Conservation (phyloP, 2,797 vertebrate genomes). For the Alcedo quadribrachys region DNA sequence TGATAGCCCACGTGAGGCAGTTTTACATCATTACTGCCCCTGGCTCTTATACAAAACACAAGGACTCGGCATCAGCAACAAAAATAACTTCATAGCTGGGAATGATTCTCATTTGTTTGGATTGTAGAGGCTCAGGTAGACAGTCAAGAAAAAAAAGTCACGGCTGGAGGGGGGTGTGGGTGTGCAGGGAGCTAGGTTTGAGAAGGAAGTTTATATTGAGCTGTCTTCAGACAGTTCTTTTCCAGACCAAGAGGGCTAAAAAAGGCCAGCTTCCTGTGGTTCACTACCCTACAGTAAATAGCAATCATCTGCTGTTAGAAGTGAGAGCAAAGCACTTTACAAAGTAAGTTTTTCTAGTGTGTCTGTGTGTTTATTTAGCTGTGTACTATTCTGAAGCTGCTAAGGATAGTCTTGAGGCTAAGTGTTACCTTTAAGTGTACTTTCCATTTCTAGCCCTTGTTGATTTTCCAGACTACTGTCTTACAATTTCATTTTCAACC, state of each 20-base stretch:
- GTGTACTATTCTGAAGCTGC: slow-evolving; percentile 65
- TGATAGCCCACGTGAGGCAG: not conserved
- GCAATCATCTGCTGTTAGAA: slow-evolving; percentile 52
- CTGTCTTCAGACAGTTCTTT: not conserved
- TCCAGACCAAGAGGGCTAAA: slow-evolving; percentile 6
- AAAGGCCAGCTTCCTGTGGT: slow-evolving; percentile 49
- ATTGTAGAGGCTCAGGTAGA: not conserved
- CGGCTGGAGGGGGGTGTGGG: not conserved
- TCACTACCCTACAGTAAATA: slow-evolving; percentile 47
- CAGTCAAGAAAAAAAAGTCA: not conserved
- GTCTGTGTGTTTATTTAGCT: slow-evolving; percentile 21
- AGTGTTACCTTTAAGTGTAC: slow-evolving; percentile 68
- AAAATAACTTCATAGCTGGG: not conserved
- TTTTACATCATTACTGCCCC: not conserved
- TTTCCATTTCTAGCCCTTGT: slow-evolving; percentile 72
- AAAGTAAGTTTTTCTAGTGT: not conserved
- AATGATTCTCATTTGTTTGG: not conserved
- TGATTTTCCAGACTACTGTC: slow-evolving; percentile 70
- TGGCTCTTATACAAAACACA: not conserved
- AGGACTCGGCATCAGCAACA: not conserved
- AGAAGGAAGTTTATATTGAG: not conserved
- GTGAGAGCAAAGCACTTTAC: slow-evolving; percentile 39
- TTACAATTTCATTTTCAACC: slow-evolving; percentile 54
- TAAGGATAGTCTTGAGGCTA: slow-evolving; percentile 54
- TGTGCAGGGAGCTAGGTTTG: not conserved